A percentile compares a stretch with the other conserved stretches of the same genome.
Evolutionary conservation across 1,140 invertebrate species (phyloP).

Genomic region (Pseudomyrmex gracilis): DNA sequence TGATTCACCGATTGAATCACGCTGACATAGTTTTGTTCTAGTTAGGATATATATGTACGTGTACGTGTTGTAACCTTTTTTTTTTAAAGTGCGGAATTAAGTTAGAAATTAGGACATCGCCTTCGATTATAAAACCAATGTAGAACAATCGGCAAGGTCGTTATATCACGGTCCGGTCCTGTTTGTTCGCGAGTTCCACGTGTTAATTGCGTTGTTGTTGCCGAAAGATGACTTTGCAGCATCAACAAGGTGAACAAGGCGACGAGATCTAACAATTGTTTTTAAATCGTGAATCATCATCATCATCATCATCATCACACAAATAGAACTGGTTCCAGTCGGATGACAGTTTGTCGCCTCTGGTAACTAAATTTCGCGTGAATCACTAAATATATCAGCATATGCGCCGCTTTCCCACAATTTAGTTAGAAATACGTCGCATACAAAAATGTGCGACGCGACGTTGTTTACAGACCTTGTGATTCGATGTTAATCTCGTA

Average conservation of each 20-base stretch:
- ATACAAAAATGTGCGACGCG: conserved; percentile 32
- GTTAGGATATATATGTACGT: neutral
- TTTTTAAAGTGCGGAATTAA: neutral
- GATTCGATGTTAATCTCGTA: conserved; percentile 39
- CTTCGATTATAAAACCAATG: conserved; percentile 1
- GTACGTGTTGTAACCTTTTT: neutral
- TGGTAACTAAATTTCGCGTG: conserved; percentile 45
- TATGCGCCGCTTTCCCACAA: conserved; percentile 10
- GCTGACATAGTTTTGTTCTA: neutral
- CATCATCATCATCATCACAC: conserved; percentile 47
- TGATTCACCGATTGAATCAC: conserved; percentile 16
- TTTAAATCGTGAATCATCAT: conserved; percentile 65
- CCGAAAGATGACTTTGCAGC: conserved; percentile 58
- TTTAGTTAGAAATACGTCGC: conserved; percentile 36
- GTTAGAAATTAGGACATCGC: neutral
- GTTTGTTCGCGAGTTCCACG: conserved; percentile 10
- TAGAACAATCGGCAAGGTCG: conserved; percentile 25
- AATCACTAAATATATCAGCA: neutral
- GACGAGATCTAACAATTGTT: conserved; percentile 63
- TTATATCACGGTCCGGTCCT: neutral
- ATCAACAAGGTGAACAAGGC: conserved; percentile 55
- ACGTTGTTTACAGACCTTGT: conserved; percentile 42
- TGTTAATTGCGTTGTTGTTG: conserved; percentile 57
- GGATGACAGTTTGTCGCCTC: conserved; percentile 21
- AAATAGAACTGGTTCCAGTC: conserved; percentile 64